phyloP scores from a whole-genome alignment of 2,113 vertebrate species.

The Corythoichthys haematopterus region DNA sequence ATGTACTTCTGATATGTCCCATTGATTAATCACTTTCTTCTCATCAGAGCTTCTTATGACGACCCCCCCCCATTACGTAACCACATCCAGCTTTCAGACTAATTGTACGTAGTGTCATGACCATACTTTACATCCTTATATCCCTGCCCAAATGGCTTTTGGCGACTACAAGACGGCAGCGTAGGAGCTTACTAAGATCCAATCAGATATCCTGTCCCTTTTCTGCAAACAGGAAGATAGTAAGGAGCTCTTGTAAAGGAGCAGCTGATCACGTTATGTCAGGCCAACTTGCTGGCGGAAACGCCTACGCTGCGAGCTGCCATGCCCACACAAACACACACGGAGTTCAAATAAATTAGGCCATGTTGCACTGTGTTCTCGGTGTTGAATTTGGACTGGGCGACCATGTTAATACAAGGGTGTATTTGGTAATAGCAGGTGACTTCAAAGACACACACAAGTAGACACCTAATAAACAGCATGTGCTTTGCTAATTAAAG shows the following conservation, averaged over 20 bases:
- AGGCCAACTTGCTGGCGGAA: slow-evolving; percentile 54
- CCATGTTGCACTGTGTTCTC: slow-evolving; percentile 52
- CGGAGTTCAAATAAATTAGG: slow-evolving; percentile 48
- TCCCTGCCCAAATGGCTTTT: slow-evolving; percentile 38
- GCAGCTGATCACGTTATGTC: slow-evolving; percentile 63
- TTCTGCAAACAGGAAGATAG: slow-evolving; percentile 48
- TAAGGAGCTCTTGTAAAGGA: slow-evolving; percentile 45
- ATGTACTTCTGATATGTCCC: background rate
- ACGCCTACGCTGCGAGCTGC: slow-evolving; percentile 42
- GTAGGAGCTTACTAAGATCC: slow-evolving; percentile 52
- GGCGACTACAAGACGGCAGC: slow-evolving; percentile 40
- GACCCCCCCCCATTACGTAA: slow-evolving; percentile 31
- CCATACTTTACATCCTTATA: slow-evolving; percentile 41
- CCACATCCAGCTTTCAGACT: slow-evolving; percentile 44
- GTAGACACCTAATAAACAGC: slow-evolving; percentile 9
- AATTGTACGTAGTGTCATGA: slow-evolving; percentile 39
- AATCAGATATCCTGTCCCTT: slow-evolving; percentile 44
- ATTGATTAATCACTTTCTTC: slow-evolving; percentile 12
- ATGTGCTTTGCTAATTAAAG: background rate
- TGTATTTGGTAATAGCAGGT: slow-evolving; percentile 9
- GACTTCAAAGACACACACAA: slow-evolving; percentile 3
- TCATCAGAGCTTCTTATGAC: slow-evolving; percentile 24
- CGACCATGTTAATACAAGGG: slow-evolving; percentile 34
- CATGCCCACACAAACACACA: slow-evolving; percentile 52
- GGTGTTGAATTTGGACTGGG: slow-evolving; percentile 47